A percentile compares a stretch with the other conserved stretches of the same genome.
These are phyloP conservation scores for Brachionus manjavacas DNA, from an alignment of 1,140 invertebrate genomes.

Conservation along the genomic window DNA sequence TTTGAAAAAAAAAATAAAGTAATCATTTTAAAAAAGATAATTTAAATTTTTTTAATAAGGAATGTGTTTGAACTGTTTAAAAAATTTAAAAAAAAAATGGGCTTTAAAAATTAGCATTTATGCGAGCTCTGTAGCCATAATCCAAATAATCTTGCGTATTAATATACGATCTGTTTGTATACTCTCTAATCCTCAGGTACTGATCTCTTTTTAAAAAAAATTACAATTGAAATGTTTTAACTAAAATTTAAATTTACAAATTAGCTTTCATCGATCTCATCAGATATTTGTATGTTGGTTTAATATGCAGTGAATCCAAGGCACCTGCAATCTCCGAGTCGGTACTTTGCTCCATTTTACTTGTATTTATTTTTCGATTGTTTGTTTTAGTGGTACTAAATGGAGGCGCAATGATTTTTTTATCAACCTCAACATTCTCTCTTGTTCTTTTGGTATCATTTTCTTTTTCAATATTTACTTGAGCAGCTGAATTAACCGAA, in stretches of 20 bases:
- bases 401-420: neutral
- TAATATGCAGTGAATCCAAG: neutral
- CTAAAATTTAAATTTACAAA: neutral
- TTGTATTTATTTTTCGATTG: neutral
- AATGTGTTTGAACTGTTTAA: neutral
- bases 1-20: too few relatives aligned
- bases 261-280: constrained; percentile 27
- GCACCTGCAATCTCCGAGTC: neutral
- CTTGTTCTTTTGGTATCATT: neutral
- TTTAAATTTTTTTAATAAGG: neutral
- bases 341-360: neutral
- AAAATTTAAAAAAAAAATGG: neutral
- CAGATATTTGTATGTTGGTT: neutral
- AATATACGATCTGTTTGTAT: neutral
- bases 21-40: too few relatives aligned
- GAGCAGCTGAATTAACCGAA: neutral
- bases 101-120: neutral
- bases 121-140: neutral
- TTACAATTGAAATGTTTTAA: neutral
- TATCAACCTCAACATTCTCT: neutral
- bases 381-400: neutral
- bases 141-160: neutral
- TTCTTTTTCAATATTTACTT: neutral
- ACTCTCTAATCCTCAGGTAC: neutral
- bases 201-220: neutral